Evolutionary conservation across 2,888 invertebrate genomes (phyloP).

Genomic region (Exocentrus adspersus): DNA sequence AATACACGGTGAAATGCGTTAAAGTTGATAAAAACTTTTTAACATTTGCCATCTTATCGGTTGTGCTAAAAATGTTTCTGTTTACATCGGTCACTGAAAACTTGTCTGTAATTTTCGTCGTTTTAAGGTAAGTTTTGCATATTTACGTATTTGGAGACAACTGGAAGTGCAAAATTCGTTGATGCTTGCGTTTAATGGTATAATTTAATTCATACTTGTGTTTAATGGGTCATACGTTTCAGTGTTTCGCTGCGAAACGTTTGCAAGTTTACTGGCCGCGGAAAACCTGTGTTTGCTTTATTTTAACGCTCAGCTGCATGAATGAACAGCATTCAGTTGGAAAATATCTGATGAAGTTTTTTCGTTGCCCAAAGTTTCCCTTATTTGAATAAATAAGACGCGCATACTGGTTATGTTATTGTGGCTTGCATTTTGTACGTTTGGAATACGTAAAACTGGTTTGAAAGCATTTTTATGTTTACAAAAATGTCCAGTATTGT

Average conservation of each 20-base stretch:
- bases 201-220: constrained; percentile 10
- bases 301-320: neutral
- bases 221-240: neutral
- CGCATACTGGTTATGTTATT: constrained; percentile 16
- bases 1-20: constrained; percentile 62
- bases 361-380: neutral
- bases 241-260: constrained; percentile 4
- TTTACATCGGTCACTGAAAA: constrained; percentile 79
- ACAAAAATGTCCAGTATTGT: constrained; percentile 7
- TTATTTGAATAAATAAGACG: neutral
- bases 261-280: constrained; percentile 21
- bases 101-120: constrained; percentile 73
- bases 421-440: constrained; percentile 8
- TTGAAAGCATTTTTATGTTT: constrained; percentile 10
- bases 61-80: constrained; percentile 71
- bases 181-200: neutral
- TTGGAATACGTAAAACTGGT: constrained; percentile 7
- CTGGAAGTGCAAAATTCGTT: neutral
- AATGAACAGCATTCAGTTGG: neutral
- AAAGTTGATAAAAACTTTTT: constrained; percentile 60
- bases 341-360: neutral
- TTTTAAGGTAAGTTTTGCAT: constrained; percentile 64
- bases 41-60: constrained; percentile 60
- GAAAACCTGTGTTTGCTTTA: constrained; percentile 23
- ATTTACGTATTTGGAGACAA: neutral